A percentile compares a stretch with the other conserved stretches of the same genome.
Conservation (phyloP, 2,888 invertebrate species). For the Drosophila greeni region DNA sequence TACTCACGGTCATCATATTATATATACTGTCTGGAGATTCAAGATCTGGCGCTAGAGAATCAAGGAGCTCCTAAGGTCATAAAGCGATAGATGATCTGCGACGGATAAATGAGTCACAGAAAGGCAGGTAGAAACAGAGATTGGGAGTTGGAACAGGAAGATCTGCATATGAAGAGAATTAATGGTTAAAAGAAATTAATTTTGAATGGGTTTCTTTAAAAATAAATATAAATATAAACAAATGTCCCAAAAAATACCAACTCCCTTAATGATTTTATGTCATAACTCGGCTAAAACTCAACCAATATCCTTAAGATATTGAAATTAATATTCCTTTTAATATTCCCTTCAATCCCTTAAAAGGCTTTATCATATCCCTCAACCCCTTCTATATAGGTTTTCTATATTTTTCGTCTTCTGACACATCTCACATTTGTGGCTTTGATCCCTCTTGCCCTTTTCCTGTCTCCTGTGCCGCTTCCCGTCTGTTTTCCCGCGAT, state of each 20-base stretch:
- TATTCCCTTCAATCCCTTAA: background rate
- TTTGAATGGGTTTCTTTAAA: too few relatives aligned
- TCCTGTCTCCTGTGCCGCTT: background rate
- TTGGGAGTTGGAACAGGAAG: background rate
- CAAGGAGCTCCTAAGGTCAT: constrained; percentile 22
- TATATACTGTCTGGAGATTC: constrained; percentile 3
- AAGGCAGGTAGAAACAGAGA: background rate
- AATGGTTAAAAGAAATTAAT: too few relatives aligned
- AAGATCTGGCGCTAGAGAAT: constrained; percentile 17
- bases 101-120: constrained; percentile 21
- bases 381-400: background rate
- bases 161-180: background rate
- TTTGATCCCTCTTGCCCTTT: background rate
- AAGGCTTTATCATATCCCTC: too few relatives aligned
- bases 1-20: constrained; percentile 24
- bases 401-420: background rate
- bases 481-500: constrained; percentile 28
- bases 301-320: too few relatives aligned
- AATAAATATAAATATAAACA: too few relatives aligned
- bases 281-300: too few relatives aligned
- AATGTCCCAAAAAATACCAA: too few relatives aligned
- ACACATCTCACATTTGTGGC: constrained; percentile 12
- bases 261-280: too few relatives aligned
- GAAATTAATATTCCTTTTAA: too few relatives aligned
- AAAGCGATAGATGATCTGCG: constrained; percentile 19